Evolutionary conservation across 1,140 invertebrate species (phyloP), one percentile per base, ranked within the genome.

Genomic region (Latrodectus geometricus): DNA sequence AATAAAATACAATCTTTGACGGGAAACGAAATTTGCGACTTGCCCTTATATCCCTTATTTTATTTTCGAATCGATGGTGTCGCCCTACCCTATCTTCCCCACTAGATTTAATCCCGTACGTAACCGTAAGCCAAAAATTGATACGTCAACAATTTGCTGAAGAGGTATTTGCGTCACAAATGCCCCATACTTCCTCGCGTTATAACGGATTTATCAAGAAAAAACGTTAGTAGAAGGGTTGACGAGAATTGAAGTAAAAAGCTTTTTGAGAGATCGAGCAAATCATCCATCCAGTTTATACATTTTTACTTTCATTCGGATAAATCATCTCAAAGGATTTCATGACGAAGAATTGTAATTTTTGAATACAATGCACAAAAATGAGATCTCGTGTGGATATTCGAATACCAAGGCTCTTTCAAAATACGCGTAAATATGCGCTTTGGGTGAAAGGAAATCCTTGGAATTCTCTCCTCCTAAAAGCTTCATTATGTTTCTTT

Each of bases 1-100:
- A 82, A 73, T 54, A 75, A 84, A 84, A 86, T 86, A 74, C 56
- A 86, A 86, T 86, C 83, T 84, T 76, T 75, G 83, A 35, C 48
- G 83, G 70, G 20, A 86, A 86, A 78, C 66, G 74, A 74, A 86
- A 86, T 86, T 86, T 86, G 81, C 81, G 81, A 83, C 81, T 65
- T 52, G 48, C 72, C 49, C 56, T 68, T 68, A 75, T 75, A 66
- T 73, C 23, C 50, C 79, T 73, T 69, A 69, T 80, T 70, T 80
- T 69, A 69, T 80, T 80, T 80, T 73, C 35, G 52, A 82, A 82
- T 82, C 79, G 79, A 82, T 82, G 61, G 35, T 35, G 69, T n/a
- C 69, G 21, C 23, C 69, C 69, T 52, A 61, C 52, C 74, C 11
- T 78, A 15, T n/a, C 20, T 21, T n/a, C 23, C 15, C 61, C 35